Conservation (phyloP, 2,888 invertebrate species). For the Thysanoteuthis rhombus region DNA sequence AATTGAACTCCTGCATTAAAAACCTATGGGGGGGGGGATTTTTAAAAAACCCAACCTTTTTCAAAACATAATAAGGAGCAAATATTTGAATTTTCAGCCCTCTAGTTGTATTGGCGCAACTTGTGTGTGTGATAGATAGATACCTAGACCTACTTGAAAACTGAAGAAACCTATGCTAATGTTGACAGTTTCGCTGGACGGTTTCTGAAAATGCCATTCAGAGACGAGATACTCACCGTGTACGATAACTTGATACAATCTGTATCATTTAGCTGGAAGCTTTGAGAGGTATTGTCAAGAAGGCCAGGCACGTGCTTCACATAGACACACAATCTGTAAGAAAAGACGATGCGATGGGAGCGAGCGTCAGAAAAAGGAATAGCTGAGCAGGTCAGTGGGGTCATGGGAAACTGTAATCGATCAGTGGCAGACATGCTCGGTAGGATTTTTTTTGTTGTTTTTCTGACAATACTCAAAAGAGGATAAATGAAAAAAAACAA, state of each 20-base stretch:
- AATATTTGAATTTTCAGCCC: too few species aligned
- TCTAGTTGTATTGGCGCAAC: too few species aligned
- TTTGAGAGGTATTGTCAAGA: slow-evolving; percentile 46
- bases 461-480: not conserved
- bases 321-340: slow-evolving; percentile 41
- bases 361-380: not conserved
- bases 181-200: too few species aligned
- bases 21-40: too few species aligned
- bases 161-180: too few species aligned
- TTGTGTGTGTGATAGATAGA: too few species aligned
- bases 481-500: not conserved
- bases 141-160: too few species aligned
- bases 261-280: slow-evolving; percentile 45
- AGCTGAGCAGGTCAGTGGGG: not conserved
- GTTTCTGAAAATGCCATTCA: too few species aligned
- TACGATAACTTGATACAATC: slow-evolving; percentile 55
- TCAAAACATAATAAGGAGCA: too few species aligned
- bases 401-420: not conserved
- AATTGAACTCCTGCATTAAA: too few species aligned
- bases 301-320: slow-evolving; percentile 40
- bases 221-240: slow-evolving; percentile 43
- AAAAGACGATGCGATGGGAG: not conserved
- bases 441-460: too few species aligned
- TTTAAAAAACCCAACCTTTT: too few species aligned
- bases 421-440: not conserved